Evolutionary conservation across 2,113 vertebrate genomes (phyloP).

Genomic region (Grantiella picta): DNA sequence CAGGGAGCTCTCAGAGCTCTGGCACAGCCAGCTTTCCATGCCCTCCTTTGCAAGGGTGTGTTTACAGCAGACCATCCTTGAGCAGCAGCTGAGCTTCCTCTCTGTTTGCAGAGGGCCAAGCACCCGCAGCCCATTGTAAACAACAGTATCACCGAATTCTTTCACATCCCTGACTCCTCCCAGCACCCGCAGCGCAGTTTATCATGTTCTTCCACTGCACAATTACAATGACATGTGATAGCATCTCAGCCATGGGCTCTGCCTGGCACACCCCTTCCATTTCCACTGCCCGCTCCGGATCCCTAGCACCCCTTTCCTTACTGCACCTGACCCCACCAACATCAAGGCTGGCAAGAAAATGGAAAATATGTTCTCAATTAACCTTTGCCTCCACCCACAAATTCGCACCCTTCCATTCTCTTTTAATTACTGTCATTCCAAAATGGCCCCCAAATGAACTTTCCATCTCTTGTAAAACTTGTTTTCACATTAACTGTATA

Average conservation of each 20-base stretch:
- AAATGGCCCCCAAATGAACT: constrained; percentile 62
- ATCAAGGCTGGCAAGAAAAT: constrained; percentile 49
- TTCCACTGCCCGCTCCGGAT: constrained; percentile 14
- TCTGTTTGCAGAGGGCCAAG: constrained; percentile 4
- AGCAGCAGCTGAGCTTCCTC: constrained; percentile 7
- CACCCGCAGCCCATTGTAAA: not conserved
- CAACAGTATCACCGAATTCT: constrained; percentile 3
- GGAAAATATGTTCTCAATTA: constrained; percentile 38
- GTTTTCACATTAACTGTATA: not conserved
- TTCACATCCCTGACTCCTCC: constrained; percentile 32
- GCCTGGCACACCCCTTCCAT: constrained; percentile 50
- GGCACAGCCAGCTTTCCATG: not conserved
- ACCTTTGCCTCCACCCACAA: constrained; percentile 39
- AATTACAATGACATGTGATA: not conserved
- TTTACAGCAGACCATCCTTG: not conserved
- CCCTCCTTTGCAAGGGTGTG: not conserved
- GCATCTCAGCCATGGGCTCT: constrained; percentile 1
- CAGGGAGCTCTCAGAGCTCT: not conserved
- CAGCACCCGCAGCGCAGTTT: not conserved
- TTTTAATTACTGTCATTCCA: constrained; percentile 46
- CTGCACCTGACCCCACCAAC: constrained; percentile 20
- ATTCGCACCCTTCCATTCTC: constrained; percentile 45
- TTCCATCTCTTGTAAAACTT: constrained; percentile 34
- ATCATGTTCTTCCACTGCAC: constrained; percentile 16
- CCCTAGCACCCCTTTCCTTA: constrained; percentile 15